phyloP scores from a whole-genome alignment of 2,113 vertebrate genomes.

The Cyprinodon tularosa region DNA sequence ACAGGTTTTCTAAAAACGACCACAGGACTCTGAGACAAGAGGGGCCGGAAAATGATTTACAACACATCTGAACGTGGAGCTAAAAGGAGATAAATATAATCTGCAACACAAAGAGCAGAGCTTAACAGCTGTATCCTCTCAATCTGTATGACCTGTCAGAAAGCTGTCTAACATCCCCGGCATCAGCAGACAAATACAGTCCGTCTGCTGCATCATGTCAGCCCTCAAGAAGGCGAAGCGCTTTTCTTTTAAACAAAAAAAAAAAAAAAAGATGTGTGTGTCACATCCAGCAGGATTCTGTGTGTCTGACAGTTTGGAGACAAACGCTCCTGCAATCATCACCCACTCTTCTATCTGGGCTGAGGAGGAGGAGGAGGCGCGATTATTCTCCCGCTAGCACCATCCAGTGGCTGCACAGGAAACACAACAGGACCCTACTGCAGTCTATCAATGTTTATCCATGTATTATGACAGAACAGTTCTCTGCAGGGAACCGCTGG shows the following conservation, averaged over 20 bases:
- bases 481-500: not conserved
- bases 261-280: slow-evolving; percentile 27
- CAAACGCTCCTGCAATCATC: slow-evolving; percentile 52
- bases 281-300: slow-evolving; percentile 50
- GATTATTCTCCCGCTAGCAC: slow-evolving; percentile 67
- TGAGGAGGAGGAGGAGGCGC: slow-evolving; percentile 19
- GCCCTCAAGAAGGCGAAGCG: slow-evolving; percentile 31
- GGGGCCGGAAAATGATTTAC: slow-evolving; percentile 27
- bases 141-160: slow-evolving; percentile 55
- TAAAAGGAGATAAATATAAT: slow-evolving; percentile 17
- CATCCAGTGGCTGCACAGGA: slow-evolving; percentile 61
- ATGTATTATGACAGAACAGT: not conserved
- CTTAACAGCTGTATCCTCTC: slow-evolving; percentile 42
- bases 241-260: slow-evolving; percentile 57
- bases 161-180: slow-evolving; percentile 43
- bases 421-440: slow-evolving; percentile 3
- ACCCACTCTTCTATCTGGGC: slow-evolving; percentile 32
- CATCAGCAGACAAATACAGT: slow-evolving; percentile 33
- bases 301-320: slow-evolving; percentile 49
- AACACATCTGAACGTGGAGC: slow-evolving; percentile 27
- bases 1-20: slow-evolving; percentile 28
- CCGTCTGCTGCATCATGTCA: slow-evolving; percentile 32
- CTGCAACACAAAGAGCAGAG: slow-evolving; percentile 35
- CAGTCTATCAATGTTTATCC: not conserved
- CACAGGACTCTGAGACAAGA: slow-evolving; percentile 43